phyloP scores from a whole-genome alignment of 1,140 invertebrate genomes.

The Ridgeia piscesae region DNA sequence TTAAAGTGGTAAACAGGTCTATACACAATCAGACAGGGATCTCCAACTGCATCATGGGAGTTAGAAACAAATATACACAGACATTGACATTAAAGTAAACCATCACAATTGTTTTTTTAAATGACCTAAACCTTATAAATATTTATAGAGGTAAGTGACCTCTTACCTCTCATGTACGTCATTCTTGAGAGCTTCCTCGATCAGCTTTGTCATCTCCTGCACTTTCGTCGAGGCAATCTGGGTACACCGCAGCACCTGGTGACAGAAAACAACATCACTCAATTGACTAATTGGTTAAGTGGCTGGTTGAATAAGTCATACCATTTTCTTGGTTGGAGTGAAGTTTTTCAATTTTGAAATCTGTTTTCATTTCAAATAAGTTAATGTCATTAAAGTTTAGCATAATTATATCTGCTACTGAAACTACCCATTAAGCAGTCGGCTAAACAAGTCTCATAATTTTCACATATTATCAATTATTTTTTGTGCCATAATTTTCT shows the following conservation, averaged over 20 bases:
- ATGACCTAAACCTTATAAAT: neutral
- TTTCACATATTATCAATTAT: no score
- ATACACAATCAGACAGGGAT: no score
- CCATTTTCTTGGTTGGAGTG: neutral
- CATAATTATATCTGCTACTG: neutral
- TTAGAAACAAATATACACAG: no score
- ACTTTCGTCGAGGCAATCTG: conserved; percentile 73
- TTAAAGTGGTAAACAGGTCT: no score
- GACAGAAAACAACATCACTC: conserved; percentile 26
- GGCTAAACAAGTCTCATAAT: no score
- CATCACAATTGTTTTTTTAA: no score
- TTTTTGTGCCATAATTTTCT: no score
- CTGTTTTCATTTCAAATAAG: no score
- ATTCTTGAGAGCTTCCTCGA: conserved; percentile 71
- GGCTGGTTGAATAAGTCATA: no score
- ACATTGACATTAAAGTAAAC: no score
- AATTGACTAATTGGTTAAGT: neutral
- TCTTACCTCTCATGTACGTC: conserved; percentile 75
- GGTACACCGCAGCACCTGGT: conserved; percentile 71
- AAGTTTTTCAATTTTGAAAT: neutral
- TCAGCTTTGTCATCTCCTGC: conserved; percentile 70
- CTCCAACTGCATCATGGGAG: no score
- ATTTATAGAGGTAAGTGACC: neutral
- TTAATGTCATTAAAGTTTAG: neutral
- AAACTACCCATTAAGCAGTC: neutral